phyloP scores from a whole-genome alignment of 2,113 vertebrate genomes.

The Engraulis encrasicolus region DNA sequence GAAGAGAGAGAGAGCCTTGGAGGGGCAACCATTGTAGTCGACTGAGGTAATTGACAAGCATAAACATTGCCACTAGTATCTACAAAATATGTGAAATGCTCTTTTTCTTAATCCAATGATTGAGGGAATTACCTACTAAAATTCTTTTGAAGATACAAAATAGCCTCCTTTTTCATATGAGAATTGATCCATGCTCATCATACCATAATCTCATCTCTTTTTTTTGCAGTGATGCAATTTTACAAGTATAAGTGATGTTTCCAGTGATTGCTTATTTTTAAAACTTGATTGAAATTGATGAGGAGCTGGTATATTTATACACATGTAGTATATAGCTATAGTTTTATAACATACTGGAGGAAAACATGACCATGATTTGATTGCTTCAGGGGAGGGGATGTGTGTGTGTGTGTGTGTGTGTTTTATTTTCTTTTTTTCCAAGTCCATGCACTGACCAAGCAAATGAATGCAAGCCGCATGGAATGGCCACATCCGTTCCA shows the following conservation, averaged over 20 bases:
- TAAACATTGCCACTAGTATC: conserved; percentile 72
- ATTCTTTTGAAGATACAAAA: conserved; percentile 76
- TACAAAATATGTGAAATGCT: conserved; percentile 75
- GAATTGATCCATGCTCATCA: conserved; percentile 76
- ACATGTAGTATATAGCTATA: conserved; percentile 68
- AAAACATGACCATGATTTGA: conserved; percentile 61
- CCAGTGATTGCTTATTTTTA: conserved; percentile 56
- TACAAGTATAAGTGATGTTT: conserved; percentile 64
- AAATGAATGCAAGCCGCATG: conserved; percentile 66
- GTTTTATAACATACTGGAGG: conserved; percentile 60
- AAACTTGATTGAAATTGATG: conserved; percentile 63
- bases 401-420: no score
- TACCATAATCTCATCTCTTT: conserved; percentile 64
- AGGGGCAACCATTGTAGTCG: conserved; percentile 62
- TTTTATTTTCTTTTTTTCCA: no score
- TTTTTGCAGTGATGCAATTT: conserved; percentile 70
- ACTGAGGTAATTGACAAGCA: conserved; percentile 69
- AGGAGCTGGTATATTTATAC: conserved; percentile 63
- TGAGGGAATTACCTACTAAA: conserved; percentile 79
- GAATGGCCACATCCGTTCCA: conserved; percentile 58
- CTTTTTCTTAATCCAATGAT: conserved; percentile 66
- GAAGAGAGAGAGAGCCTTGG: conserved; percentile 50
- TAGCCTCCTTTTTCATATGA: conserved; percentile 74
- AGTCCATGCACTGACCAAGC: conserved; percentile 75
- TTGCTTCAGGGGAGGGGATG: conserved; percentile 67